Evolutionary conservation across 2,888 invertebrate species (phyloP).

Genomic region (Carabus problematicus): DNA sequence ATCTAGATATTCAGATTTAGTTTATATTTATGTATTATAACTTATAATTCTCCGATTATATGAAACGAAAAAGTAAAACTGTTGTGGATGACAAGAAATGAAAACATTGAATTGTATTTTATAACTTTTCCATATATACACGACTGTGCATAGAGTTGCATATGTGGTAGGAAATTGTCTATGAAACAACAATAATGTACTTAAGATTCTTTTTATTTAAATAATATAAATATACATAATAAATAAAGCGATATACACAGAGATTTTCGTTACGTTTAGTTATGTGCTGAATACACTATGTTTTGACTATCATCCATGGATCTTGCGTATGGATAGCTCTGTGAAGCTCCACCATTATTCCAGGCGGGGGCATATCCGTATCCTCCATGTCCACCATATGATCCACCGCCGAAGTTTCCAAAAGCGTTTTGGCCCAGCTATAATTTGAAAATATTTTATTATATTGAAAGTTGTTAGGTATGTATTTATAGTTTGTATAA

Average conservation of each 20-base stretch:
- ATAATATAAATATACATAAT: conserved; percentile 44
- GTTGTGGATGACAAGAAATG: no score
- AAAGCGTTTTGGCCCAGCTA: conserved; percentile 22
- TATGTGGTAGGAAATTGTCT: no score
- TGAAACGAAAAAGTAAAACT: no score
- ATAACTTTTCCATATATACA: no score
- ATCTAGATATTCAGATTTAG: no score
- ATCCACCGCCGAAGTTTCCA: conserved; percentile 10
- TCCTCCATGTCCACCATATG: conserved; percentile 37
- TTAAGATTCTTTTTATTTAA: conserved; percentile 24
- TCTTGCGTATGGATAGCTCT: conserved; percentile 62
- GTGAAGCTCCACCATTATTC: conserved; percentile 52
- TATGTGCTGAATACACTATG: conserved; percentile 74
- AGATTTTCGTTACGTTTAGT: conserved; percentile 27
- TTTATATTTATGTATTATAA: no score
- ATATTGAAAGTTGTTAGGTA: not conserved
- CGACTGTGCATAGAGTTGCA: no score
- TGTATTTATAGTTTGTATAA: not conserved
- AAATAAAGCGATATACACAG: conserved; percentile 29
- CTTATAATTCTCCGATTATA: no score
- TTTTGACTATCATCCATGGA: conserved; percentile 65
- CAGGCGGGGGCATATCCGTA: conserved; percentile 44
- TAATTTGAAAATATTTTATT: not conserved
- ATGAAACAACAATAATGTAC: no score
- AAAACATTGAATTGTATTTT: no score